Conservation (phyloP, 2,113 vertebrate genomes). For the Oxyruncus cristatus region DNA sequence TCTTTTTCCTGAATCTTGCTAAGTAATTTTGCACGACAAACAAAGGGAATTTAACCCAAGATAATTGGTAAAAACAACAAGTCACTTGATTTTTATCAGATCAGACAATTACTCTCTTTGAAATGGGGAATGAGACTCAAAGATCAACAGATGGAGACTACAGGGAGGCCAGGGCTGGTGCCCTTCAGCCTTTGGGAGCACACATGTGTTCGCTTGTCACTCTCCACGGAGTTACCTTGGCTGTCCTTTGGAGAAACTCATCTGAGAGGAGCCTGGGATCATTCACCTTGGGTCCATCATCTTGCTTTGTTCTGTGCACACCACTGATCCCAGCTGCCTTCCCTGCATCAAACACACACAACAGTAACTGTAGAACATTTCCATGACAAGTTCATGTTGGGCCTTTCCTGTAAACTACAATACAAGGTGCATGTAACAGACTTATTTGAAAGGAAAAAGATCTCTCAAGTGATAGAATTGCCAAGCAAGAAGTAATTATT, state of each 20-base stretch:
- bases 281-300: constrained; percentile 7
- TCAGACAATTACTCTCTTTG: neutral
- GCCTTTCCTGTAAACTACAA: neutral
- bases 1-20: constrained; percentile 29
- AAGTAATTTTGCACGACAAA: constrained; percentile 29
- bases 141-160: constrained; percentile 8
- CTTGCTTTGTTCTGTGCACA: constrained; percentile 26
- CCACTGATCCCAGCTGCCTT: neutral
- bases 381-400: neutral
- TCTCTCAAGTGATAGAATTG: neutral
- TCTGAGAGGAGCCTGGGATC: constrained; percentile 70
- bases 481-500: neutral
- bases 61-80: constrained; percentile 48
- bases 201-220: neutral
- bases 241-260: constrained; percentile 84
- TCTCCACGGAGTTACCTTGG: constrained; percentile 77
- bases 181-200: neutral
- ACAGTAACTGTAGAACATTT: neutral
- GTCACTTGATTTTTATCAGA: constrained; percentile 34
- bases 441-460: neutral
- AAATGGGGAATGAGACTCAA: neutral
- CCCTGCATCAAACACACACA: constrained; percentile 21
- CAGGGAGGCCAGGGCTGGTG: neutral
- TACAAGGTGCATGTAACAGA: neutral
- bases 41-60: constrained; percentile 14